Base-by-base conservation (phyloP, 2,113 vertebrate genomes). In the Hyla sarda region DNA sequence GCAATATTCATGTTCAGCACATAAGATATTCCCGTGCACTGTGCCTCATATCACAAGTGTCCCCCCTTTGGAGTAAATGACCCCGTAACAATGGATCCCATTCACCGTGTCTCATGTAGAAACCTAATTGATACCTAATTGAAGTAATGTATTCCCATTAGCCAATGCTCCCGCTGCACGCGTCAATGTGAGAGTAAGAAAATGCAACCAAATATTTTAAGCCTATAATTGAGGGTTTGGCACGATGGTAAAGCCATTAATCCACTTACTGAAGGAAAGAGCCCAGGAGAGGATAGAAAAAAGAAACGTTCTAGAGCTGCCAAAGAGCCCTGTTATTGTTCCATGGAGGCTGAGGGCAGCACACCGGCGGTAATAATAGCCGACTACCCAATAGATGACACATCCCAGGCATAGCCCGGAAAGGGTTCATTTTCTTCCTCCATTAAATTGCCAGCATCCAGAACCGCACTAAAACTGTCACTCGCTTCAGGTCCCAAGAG, bases 381-480 rank as follows among this genome's bases (percentile, higher is more conserved):
- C 21, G 69, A 37, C 47, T 32, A 75, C 56, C 67, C 71, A 21
- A 50, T 9, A 56, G 60, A 48, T 45, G 69, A 62, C 82, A 47
- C n/a, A 58, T 25, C 82, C 1, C 13, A 54, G 30, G 82, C 65
- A 69, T 56, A 60, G 30, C 50, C 50, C 50, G 60, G 82, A 74
- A 84, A 72, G 30, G 82, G 71, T 84, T 84, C 52, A 84, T 84
- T 84, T 75, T 84, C 82, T 75, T 52, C 47, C 52, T 41, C 50
- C 45, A 45, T 73, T 84, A 75, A 84, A 74, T 60, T 74, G 62
- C 82, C 30, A 60, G 47, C 82, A 73, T 82, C 62, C 48, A 72
- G 67, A 73, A 73, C 65, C 82, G 25, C 65, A 83, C 65, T 56
- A 73, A 71, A 73, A 41, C 45, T 73, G 82, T 83, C 82, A 73